Base-by-base conservation (phyloP, 2,113 vertebrate genomes). In the Pitta sordida region DNA sequence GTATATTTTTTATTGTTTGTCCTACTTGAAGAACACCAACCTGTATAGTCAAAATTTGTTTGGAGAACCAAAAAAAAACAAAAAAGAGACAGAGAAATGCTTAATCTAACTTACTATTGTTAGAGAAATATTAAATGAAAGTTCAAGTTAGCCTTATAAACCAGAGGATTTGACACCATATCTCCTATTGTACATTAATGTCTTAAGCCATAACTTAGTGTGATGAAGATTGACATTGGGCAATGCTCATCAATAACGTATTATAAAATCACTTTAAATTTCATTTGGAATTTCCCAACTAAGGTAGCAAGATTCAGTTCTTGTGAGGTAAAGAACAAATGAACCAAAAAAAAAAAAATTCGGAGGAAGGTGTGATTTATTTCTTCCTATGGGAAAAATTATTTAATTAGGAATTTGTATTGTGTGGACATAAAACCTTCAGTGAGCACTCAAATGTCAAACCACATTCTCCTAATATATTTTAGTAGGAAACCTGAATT, bases 1-100 rank as follows among this genome's bases (percentile, higher is more conserved):
- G 6, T 41, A 49, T 34, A 7, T 4, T 46, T 62, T 41, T 67
- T 77, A 23, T 67, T 55, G 60, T 69, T 60, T 12, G 16, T 60
- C 16, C 34, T 51, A 20, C 21, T 69, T 75, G 29, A 68, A n/a
- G 6, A 29, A 36, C 43, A 37, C 2, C 9, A 23, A 21, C 52
- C 58, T 53, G 53, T 84, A 51, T 27, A 68, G 14, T 44, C 15
- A 49, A 48, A 53, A 44, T 18, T 73, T 44, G 30, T 53, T 53
- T 78, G 16, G 20, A 92, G 23, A 43, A 34, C 10, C 3, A 5
- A 6, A 26, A 49, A 63, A 59, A 77, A 26, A n/a, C 26, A 15
- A 13, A 36, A n/a, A n/a, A n/a, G n/a, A n/a, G n/a, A n/a, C 10
- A 39, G 5, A 24, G 0, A 65, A 37, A 51, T 20, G 5, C 5